Percentiles rank a stretch among this genome's conserved stretches.
Conservation (phyloP, 2,113 vertebrate genomes). For the Pao palembangensis region DNA sequence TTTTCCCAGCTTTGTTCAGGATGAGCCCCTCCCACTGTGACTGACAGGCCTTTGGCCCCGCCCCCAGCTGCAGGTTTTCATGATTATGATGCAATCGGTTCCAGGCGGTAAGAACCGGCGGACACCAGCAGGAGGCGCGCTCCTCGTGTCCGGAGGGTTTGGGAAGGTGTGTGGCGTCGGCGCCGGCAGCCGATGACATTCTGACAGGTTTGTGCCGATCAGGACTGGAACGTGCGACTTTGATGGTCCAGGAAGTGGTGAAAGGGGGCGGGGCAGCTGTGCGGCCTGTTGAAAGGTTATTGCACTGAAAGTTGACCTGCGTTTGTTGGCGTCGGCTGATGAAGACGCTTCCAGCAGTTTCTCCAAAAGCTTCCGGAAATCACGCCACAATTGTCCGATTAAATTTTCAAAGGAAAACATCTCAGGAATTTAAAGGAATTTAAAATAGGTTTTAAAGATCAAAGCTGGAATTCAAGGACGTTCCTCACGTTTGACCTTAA, state of each 20-base stretch:
- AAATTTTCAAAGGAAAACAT: too few species aligned
- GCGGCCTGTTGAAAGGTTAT: too few species aligned
- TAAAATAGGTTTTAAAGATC: too few species aligned
- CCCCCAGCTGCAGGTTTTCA: constrained; percentile 10
- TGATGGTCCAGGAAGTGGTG: neutral
- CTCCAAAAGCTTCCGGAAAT: too few species aligned
- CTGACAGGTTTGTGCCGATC: neutral
- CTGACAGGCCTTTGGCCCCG: constrained; percentile 42
- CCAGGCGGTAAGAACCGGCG: neutral
- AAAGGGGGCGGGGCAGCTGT: neutral
- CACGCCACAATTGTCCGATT: too few species aligned
- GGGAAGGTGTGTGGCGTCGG: constrained; percentile 19
- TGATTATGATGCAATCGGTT: too few species aligned
- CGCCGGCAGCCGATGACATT: constrained; percentile 7
- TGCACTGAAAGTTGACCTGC: neutral
- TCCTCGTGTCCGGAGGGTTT: constrained; percentile 13
- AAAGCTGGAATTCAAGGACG: too few species aligned
- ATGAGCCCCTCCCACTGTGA: neutral
- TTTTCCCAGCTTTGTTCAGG: too few species aligned
- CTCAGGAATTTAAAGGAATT: too few species aligned
- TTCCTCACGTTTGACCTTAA: too few species aligned
- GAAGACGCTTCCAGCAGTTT: too few species aligned
- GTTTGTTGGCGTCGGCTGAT: too few species aligned
- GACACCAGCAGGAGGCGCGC: constrained; percentile 52
- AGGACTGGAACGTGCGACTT: neutral